Base-by-base conservation (phyloP, 2,888 invertebrate genomes). In the Agrotis puta region DNA sequence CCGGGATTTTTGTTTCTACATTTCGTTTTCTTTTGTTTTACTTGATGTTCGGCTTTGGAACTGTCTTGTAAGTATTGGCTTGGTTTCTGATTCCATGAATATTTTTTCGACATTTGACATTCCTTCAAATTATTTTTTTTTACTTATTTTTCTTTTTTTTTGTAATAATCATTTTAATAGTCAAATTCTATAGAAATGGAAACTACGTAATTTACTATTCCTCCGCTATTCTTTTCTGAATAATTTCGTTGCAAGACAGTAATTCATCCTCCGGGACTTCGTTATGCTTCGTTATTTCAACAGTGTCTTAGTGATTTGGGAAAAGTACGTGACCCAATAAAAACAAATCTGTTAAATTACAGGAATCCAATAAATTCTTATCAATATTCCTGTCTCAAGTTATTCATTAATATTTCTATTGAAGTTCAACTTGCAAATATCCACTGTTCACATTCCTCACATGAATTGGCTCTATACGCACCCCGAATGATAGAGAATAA, bases 401-500 rank as follows among this genome's bases (percentile, higher is more conserved):
- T 47, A 47, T 33, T 70, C 20, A 71, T 27, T 79, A 7, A 51
- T 51, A 47, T 48, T 54, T 63, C 7, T 5, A 45, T 39, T 3
- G 1, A 50, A n/a, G 24, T 24, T 67, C 6, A 16, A 73, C 45
- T 57, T 54, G 18, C 33, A 71, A 61, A 57, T 48, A 78, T 33
- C 9, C n/a, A 65, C 16, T 27, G n/a, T 57, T 57, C 22, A 11
- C 20, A 73, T 74, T 68, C 56, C 51, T 47, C 24, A 39, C 54
- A n/a, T 61, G 70, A 70, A 82, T 81, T 74, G 64, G 77, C 79
- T 77, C 22, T 70, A 61, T 62, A 61, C 78, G 61, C 73, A 74
- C 51, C 64, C 64, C 77, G 75, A 83, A 81, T 81, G 81, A 81
- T 77, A 81, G 70, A 70, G 64, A 68, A 81, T 76, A 84, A 81